Evolutionary conservation across 2,113 vertebrate species (phyloP), one percentile per base, ranked within the genome.

Genomic region (Hypomesus transpacificus): DNA sequence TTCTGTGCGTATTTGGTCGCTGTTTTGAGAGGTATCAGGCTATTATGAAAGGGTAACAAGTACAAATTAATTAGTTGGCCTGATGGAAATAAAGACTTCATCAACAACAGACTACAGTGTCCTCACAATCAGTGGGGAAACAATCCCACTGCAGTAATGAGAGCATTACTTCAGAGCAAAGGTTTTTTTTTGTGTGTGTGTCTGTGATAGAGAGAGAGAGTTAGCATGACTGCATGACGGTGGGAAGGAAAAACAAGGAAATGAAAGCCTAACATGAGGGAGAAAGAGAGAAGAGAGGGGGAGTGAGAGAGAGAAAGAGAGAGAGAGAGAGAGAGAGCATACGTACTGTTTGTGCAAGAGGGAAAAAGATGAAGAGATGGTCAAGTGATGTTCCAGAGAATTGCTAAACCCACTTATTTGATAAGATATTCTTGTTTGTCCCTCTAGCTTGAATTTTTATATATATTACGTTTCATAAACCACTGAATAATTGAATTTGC

Each of bases 11-110:
- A 82, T 87, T 89, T 85, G 84, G 84, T 87, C 80, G 86, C 80
- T 84, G 66, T 70, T 82, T 46, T 9, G 77, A 80, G 75, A 81
- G 46, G 76, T 81, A 71, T 86, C 81, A 80, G 83, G 74, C 80
- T 80, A 84, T 85, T 82, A 84, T 77, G 69, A 72, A 63, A 75
- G 80, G 73, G 76, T 71, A 75, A 52, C 7, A 75, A 90, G 88
- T 87, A 86, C 83, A 81, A 87, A 90, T 89, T 88, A 89, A 90
- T 87, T 88, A 87, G 86, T 79, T 85, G 81, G 81, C 82, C 82
- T 79, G 78, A 85, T 85, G 74, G 78, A 87, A 89, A 87, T 85
- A 85, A 88, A 88, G 84, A 88, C 86, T 87, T 88, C 85, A 88
- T 90, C 87, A 90, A 78, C 78, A 85, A 83, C 81, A 83, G 77